Evolutionary conservation across 2,113 vertebrate species (phyloP), one percentile per base, ranked within the genome.

Genomic region (Struthio camelus): DNA sequence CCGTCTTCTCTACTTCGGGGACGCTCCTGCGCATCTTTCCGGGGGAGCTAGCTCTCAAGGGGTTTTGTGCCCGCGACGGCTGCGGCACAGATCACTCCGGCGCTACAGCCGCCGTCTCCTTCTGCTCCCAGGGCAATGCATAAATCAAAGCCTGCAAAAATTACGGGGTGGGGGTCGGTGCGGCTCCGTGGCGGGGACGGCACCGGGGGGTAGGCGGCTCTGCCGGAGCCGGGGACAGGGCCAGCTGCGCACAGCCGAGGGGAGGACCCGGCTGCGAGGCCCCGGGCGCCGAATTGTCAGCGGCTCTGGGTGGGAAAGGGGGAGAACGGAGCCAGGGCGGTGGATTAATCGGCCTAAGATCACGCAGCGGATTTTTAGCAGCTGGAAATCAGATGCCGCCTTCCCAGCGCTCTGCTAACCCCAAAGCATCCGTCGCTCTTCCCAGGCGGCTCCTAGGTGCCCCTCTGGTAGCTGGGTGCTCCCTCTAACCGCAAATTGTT

Each of bases 401-500:
- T 71, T 53, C 65, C 64, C 10, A 1, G 32, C 14, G 71, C 82
- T 64, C 18, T 14, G 1, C 36, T 40, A 48, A 44, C 44, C 61
- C 28, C 65, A 14, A 11, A 46, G 38, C 93, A 54, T 54, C 50
- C 50, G 34, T 40, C 46, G 48, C 16, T 51, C 46, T 62, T 28
- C 59, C 34, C 53, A 6, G 53, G 76, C 44, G 62, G 17, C 7
- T 20, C 18, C 10, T 2, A 20, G 25, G 22, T 30, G 38, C 42
- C 58, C 27, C 16, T 8, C 67, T 4, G 9, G 9, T 5, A 44
- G 51, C 34, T 64, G 24, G 30, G 11, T 40, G 67, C 67, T 3
- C 0, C 1, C 0, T 0, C 1, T 11, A 25, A 22, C 32, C 13
- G 42, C 51, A 34, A 17, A 11, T 2, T 32, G 71, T 62, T 22